Conservation (phyloP, 2,797 vertebrate genomes). For the Lithobates pipiens region DNA sequence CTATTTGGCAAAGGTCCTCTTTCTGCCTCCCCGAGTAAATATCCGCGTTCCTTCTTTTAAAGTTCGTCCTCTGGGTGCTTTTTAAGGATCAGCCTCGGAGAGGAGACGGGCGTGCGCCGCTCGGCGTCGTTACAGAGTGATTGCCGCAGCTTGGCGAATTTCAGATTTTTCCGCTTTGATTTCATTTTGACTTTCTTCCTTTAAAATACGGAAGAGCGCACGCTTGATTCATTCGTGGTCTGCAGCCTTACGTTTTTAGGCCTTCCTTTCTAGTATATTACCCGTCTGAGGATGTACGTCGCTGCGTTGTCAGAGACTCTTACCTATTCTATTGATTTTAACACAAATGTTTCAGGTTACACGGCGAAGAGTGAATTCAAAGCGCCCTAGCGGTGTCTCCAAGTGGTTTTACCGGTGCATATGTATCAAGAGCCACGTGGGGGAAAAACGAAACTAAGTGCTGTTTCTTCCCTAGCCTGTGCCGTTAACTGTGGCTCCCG, state of each 20-base stretch:
- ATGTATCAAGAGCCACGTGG: not conserved
- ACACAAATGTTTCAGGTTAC: slow-evolving; percentile 30
- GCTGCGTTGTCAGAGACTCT: not conserved
- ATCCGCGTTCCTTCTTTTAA: slow-evolving; percentile 11
- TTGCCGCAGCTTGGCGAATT: slow-evolving; percentile 17
- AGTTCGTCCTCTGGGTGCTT: slow-evolving; percentile 49
- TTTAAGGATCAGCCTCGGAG: slow-evolving; percentile 2
- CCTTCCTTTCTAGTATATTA: not conserved
- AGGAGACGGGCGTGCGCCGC: slow-evolving; percentile 19
- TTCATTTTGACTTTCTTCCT: slow-evolving; percentile 13
- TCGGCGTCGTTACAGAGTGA: not conserved
- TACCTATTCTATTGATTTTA: slow-evolving; percentile 37
- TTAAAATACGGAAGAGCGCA: not conserved
- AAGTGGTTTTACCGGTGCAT: not conserved
- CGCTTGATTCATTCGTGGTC: slow-evolving; percentile 4
- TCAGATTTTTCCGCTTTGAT: not conserved
- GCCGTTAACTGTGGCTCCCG: no score
- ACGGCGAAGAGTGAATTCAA: not conserved
- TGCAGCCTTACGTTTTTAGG: not conserved
- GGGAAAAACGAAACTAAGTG: no score
- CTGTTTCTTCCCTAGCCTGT: no score
- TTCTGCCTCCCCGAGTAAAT: slow-evolving; percentile 41
- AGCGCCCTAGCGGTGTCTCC: not conserved
- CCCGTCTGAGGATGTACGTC: not conserved
- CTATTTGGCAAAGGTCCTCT: slow-evolving; percentile 27